Conservation (phyloP, 2,797 vertebrate genomes). For the Myiotriccus ornatus region DNA sequence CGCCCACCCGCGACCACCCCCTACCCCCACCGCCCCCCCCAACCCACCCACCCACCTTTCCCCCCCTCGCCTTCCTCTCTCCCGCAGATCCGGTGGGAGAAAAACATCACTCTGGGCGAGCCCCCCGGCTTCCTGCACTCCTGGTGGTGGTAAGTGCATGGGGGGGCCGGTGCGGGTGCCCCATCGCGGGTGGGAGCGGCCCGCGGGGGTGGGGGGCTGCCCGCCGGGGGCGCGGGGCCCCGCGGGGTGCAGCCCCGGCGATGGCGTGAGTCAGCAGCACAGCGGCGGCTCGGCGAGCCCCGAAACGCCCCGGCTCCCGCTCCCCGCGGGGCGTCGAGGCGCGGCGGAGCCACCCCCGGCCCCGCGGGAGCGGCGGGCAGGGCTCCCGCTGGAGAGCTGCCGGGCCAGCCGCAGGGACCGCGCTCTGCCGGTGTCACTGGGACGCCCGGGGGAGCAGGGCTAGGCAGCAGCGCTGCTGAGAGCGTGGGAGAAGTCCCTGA, state of each 20-base stretch:
- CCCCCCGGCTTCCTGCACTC: constrained; percentile 97
- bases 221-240: not conserved
- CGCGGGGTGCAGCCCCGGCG: not conserved
- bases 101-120: constrained; percentile 97
- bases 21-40: not conserved
- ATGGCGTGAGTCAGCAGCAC: constrained; percentile 17
- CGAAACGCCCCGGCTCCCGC: not conserved
- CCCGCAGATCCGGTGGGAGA: constrained; percentile 96
- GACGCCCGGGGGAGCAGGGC: not conserved
- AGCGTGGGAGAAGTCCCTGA: not conserved
- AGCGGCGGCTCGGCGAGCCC: not conserved
- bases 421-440: not conserved
- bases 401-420: not conserved
- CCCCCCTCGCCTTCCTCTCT: not conserved
- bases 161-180: not conserved
- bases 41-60: not conserved
- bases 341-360: not conserved
- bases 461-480: not conserved
- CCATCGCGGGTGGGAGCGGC: not conserved
- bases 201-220: not conserved
- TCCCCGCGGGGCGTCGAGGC: not conserved
- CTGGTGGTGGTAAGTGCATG: constrained; percentile 97
- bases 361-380: not conserved
- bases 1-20: constrained; percentile 27
- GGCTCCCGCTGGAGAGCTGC: not conserved